Evolutionary conservation across 1,140 invertebrate genomes (phyloP).

Genomic region (Pogonomyrmex californicus): DNA sequence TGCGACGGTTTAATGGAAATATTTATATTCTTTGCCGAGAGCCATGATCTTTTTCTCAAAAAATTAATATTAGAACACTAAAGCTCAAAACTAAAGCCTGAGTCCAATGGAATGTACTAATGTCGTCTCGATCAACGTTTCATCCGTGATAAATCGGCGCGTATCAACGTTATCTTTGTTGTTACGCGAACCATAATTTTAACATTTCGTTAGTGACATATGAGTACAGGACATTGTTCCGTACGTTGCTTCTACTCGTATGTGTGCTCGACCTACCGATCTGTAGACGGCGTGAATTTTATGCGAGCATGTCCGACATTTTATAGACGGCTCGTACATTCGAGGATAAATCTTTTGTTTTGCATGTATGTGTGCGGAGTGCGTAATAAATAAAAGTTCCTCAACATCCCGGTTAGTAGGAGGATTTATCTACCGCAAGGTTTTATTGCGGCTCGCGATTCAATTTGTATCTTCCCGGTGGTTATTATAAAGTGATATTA

Average conservation of each 20-base stretch:
- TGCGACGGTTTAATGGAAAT: neutral
- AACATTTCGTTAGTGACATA: constrained; percentile 51
- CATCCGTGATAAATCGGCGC: neutral
- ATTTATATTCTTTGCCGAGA: neutral
- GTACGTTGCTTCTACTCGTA: neutral
- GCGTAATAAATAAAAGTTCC: constrained; percentile 44
- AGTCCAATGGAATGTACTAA: constrained; percentile 7
- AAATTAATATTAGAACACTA: neutral
- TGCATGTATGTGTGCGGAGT: constrained; percentile 20
- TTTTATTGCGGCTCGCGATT: constrained; percentile 2
- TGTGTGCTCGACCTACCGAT: neutral
- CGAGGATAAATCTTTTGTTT: constrained; percentile 62
- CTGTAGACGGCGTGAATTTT: constrained; percentile 42
- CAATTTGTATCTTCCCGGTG: constrained; percentile 22
- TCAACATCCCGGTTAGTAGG: constrained; percentile 3
- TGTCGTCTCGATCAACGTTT: neutral
- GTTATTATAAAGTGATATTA: constrained; percentile 14
- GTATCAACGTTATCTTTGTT: constrained; percentile 29
- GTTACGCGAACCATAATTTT: constrained; percentile 46
- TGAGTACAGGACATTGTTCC: constrained; percentile 26
- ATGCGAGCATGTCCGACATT: constrained; percentile 34
- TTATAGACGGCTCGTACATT: constrained; percentile 52
- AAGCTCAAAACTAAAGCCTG: neutral
- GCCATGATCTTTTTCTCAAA: neutral
- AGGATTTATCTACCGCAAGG: constrained; percentile 42